These are phyloP conservation scores for Papilio demoleus DNA, from an alignment of 2,888 invertebrate genomes.

Conservation along the genomic window DNA sequence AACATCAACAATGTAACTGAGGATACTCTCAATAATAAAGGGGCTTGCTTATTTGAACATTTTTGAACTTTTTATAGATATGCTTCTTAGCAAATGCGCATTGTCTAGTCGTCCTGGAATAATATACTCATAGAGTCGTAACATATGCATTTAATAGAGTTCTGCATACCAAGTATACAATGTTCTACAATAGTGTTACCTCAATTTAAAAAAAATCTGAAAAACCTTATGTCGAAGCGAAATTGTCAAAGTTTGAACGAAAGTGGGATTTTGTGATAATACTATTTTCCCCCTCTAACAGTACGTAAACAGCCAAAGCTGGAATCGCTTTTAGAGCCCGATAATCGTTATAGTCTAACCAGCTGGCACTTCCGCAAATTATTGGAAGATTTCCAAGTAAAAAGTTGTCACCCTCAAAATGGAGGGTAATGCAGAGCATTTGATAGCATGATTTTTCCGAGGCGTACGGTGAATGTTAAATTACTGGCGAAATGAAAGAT, in stretches of 20 bases:
- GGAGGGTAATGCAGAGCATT: slow-evolving; percentile 72
- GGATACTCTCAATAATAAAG: too few species aligned
- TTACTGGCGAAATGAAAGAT: slow-evolving; percentile 82
- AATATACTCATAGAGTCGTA: too few species aligned
- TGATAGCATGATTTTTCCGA: slow-evolving; percentile 79
- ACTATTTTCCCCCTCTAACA: slow-evolving; percentile 41
- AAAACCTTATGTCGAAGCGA: background rate
- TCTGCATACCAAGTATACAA: too few species aligned
- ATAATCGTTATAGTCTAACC: slow-evolving; percentile 80
- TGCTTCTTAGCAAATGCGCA: too few species aligned
- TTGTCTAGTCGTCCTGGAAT: too few species aligned
- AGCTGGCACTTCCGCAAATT: slow-evolving; percentile 82
- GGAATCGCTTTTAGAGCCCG: slow-evolving; percentile 72
- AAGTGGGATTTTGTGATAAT: slow-evolving; percentile 16
- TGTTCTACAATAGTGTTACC: too few species aligned
- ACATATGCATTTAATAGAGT: too few species aligned
- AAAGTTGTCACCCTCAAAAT: slow-evolving; percentile 75
- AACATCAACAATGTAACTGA: too few species aligned
- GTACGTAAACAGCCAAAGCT: slow-evolving; percentile 53
- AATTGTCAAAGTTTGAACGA: background rate
- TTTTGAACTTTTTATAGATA: too few species aligned
- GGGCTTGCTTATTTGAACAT: too few species aligned
- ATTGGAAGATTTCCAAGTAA: slow-evolving; percentile 77
- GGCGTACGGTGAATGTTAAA: slow-evolving; percentile 80
- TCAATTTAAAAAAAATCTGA: background rate